These are phyloP conservation scores for Botrylloides violaceus DNA, from an alignment of 23 tunicate genomes.

Conservation along the genomic window DNA sequence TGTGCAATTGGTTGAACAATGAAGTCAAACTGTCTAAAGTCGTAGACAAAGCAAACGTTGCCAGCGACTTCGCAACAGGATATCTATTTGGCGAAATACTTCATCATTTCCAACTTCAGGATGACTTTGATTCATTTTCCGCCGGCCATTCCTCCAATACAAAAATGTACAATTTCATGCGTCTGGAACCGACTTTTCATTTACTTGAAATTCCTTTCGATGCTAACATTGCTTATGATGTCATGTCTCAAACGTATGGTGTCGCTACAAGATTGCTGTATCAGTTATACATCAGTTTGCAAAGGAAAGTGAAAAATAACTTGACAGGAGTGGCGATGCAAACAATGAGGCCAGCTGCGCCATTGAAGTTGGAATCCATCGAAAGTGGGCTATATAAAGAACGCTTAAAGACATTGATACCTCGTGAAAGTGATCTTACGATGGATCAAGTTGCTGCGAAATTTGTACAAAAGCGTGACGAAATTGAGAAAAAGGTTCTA, in stretches of 20 bases:
- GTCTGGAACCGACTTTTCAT: slow-evolving; percentile 73
- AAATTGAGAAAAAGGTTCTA: slow-evolving; percentile 42
- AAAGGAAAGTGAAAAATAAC: slow-evolving; percentile 68
- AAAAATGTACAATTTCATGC: slow-evolving; percentile 84
- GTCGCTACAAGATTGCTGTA: slow-evolving; percentile 81
- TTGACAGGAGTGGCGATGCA: slow-evolving; percentile 91
- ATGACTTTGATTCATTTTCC: slow-evolving; percentile 87
- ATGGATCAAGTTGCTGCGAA: slow-evolving; percentile 39
- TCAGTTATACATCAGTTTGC: slow-evolving; percentile 75
- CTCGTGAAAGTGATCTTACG: slow-evolving; percentile 75
- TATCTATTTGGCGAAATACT: slow-evolving; percentile 81
- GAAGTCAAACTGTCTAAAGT: slow-evolving; percentile 62
- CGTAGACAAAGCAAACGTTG: slow-evolving; percentile 51
- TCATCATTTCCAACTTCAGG: slow-evolving; percentile 70
- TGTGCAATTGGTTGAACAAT: slow-evolving; percentile 79
- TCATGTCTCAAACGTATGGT: slow-evolving; percentile 81
- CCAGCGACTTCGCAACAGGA: slow-evolving; percentile 77
- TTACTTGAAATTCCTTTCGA: slow-evolving; percentile 87
- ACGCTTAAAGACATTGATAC: slow-evolving; percentile 71
- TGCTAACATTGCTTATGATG: slow-evolving; percentile 77
- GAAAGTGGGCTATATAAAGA: slow-evolving; percentile 75
- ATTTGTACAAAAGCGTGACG: slow-evolving; percentile 37
- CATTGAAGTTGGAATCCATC: slow-evolving; percentile 61
- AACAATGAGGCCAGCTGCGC: slow-evolving; percentile 81
- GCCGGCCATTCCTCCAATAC: slow-evolving; percentile 61